Evolutionary conservation across 2,888 invertebrate species (phyloP), one percentile per base, ranked within the genome.

Genomic region (Perithous albicinctus): DNA sequence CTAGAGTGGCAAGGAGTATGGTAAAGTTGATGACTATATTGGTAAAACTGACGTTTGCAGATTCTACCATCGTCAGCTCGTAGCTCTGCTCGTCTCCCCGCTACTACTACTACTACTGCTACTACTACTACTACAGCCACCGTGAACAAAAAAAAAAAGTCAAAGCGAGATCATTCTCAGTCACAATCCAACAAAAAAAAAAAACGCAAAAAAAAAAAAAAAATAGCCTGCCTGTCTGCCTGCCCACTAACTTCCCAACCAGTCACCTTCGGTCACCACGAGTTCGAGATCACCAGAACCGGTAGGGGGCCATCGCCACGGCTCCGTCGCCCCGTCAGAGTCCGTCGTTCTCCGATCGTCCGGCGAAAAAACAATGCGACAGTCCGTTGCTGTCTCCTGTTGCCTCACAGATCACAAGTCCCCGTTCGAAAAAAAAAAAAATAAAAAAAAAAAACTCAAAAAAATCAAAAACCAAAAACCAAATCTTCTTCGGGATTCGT

Each of bases 21-120:
- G 80, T 85, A 76, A 84, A 78, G 80, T 85, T 77, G 74, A 74
- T 81, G 80, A 86, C 86, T 91, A 91, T 89, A 92, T 91, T 91
- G 89, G 91, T 92, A 91, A 91, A 92, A 91, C 92, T 92, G 92
- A 92, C 92, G 91, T 92, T 92, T 92, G 90, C 92, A 92, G 92
- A 92, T 92, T 91, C 90, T 91, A 92, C 91, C 92, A 91, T 90
- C 91, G 90, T 92, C 92, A 92, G 90, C 90, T 92, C 90, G 88
- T 92, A 92, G 91, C 89, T 92, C 92, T 92, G 90, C 92, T 92
- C 91, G 89, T 91, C 92, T 92, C 91, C 92, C 92, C 90, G 91
- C 90, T 80, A 78, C 83, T 87, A 85, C 87, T 85, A 87, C 88
- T 86, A 85, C 87, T 86, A 85, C 87, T 87, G 87, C 88, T 87